These are phyloP conservation scores for Drosophila borealis DNA, from an alignment of 2,888 invertebrate genomes.

Conservation along the genomic window DNA sequence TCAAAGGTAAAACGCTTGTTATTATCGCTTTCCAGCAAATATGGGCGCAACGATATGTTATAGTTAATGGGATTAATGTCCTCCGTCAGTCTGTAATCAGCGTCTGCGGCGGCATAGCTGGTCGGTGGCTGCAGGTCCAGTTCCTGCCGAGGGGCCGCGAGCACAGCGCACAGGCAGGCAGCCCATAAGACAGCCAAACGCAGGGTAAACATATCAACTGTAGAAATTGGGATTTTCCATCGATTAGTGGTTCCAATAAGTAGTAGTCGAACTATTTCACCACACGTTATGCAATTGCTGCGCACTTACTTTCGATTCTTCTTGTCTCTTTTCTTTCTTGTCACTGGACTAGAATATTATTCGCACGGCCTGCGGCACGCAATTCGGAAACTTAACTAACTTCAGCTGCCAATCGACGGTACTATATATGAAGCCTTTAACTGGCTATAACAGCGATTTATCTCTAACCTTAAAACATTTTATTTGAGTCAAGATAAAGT, in stretches of 20 bases:
- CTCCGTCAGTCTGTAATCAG: slow-evolving; percentile 73
- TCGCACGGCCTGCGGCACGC: slow-evolving; percentile 29
- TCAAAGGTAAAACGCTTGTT: slow-evolving; percentile 82
- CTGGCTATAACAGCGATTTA: slow-evolving; percentile 48
- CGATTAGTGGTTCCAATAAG: slow-evolving; percentile 10
- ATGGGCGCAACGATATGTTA: slow-evolving; percentile 86
- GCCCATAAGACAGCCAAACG: slow-evolving; percentile 54
- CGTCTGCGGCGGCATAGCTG: slow-evolving; percentile 36
- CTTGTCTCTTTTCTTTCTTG: background rate
- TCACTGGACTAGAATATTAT: background rate
- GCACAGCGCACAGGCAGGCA: slow-evolving; percentile 56
- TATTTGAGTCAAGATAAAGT: slow-evolving; percentile 69
- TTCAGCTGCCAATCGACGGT: slow-evolving; percentile 14
- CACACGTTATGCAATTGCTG: slow-evolving; percentile 12
- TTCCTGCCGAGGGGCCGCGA: slow-evolving; percentile 42
- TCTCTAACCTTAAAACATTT: slow-evolving; percentile 62
- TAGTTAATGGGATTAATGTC: slow-evolving; percentile 86
- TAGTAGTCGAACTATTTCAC: slow-evolving; percentile 23
- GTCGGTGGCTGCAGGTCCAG: slow-evolving; percentile 31
- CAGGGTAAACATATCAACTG: slow-evolving; percentile 52
- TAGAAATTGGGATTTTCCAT: slow-evolving; percentile 16
- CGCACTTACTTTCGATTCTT: slow-evolving; percentile 45
- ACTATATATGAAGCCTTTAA: slow-evolving; percentile 54
- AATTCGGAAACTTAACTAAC: slow-evolving; percentile 64
- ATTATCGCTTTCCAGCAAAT: slow-evolving; percentile 83